Evolutionary conservation across 1,140 invertebrate species (phyloP).

Genomic region (Parapsyche elsis): DNA sequence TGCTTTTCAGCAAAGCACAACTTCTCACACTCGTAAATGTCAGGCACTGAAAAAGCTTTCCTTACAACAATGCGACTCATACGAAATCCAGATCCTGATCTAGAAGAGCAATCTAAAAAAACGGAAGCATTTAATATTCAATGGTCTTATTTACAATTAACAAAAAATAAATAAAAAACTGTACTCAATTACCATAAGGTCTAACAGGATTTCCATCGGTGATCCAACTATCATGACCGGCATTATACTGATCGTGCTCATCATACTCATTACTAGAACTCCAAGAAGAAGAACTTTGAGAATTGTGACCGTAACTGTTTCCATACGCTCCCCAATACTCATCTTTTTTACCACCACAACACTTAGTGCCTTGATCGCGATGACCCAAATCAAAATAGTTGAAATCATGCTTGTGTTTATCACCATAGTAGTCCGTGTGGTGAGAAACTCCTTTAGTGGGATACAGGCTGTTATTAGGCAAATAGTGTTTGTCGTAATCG

Average conservation of each 20-base stretch:
- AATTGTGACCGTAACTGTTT: slow-evolving; percentile 40
- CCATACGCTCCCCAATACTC: slow-evolving; percentile 37
- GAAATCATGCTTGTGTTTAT: slow-evolving; percentile 45
- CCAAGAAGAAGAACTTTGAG: slow-evolving; percentile 20
- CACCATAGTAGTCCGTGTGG: slow-evolving; percentile 34
- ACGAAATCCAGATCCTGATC: slow-evolving; percentile 78
- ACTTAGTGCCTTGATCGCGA: slow-evolving; percentile 36
- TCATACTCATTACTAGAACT: slow-evolving; percentile 31
- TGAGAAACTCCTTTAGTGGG: slow-evolving; percentile 47
- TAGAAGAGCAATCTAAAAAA: slow-evolving; percentile 77
- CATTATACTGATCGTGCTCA: slow-evolving; percentile 15
- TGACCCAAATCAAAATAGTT: slow-evolving; percentile 51
- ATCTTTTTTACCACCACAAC: slow-evolving; percentile 55
- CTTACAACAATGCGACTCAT: slow-evolving; percentile 73
- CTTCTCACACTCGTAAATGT: slow-evolving; percentile 78
- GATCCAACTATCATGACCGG: slow-evolving; percentile 9
- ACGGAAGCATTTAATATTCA: background rate
- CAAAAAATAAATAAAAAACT: background rate
- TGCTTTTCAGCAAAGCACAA: slow-evolving; percentile 77
- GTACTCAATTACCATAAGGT: slow-evolving; percentile 43
- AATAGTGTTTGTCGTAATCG: slow-evolving; percentile 43
- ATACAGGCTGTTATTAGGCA: slow-evolving; percentile 47
- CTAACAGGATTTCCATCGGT: background rate
- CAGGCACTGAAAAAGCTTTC: slow-evolving; percentile 72
- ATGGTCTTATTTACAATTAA: background rate